Evolutionary conservation across 2,888 invertebrate species (phyloP).

Genomic region (Limnephilus auricula): DNA sequence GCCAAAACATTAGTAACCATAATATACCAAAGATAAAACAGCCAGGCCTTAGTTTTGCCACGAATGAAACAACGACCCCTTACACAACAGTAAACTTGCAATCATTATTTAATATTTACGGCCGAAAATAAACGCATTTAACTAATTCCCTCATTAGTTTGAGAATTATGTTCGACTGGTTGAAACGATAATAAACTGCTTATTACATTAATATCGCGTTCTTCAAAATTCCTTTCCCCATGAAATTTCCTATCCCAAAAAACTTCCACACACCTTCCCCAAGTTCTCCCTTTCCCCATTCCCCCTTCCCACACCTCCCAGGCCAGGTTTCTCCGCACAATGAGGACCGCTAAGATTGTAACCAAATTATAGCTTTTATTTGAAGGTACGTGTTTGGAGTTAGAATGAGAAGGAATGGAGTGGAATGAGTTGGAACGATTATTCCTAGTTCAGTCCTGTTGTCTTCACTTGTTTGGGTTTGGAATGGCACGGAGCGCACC

Average conservation of each 20-base stretch:
- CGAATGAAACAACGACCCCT: not conserved
- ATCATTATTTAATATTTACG: not conserved
- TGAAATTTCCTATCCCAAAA: not conserved
- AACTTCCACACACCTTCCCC: too few relatives aligned
- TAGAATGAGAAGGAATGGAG: conserved; percentile 1
- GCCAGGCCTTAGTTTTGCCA: not conserved
- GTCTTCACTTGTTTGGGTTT: conserved; percentile 33
- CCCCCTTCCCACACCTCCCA: not conserved
- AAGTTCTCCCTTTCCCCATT: not conserved
- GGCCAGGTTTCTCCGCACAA: not conserved
- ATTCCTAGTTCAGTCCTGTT: conserved; percentile 38
- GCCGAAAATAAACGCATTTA: not conserved
- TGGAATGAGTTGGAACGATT: not conserved
- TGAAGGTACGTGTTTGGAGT: conserved; percentile 47
- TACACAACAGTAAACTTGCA: not conserved
- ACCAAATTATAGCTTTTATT: conserved; percentile 37
- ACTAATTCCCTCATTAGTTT: not conserved
- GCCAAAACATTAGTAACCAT: too few relatives aligned
- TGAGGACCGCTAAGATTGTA: conserved; percentile 43
- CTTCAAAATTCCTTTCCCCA: not conserved
- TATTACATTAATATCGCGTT: not conserved
- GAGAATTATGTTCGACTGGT: too few relatives aligned
- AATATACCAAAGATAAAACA: not conserved
- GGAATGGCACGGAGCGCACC: conserved; percentile 43
- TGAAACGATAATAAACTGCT: not conserved